Conservation (phyloP, 1,140 invertebrate species). For the Magallana ariakensis region DNA sequence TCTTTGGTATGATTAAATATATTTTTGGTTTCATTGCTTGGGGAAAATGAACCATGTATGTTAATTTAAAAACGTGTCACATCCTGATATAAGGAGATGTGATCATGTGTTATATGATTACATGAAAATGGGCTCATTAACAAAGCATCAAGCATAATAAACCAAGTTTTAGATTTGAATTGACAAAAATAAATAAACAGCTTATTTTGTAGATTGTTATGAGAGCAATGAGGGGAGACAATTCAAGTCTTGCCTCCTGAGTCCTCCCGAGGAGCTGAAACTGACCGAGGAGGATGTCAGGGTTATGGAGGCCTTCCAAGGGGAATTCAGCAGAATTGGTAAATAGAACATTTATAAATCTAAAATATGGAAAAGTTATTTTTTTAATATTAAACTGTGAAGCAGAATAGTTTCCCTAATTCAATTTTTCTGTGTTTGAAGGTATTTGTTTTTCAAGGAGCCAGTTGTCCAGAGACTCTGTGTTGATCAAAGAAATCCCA, state of each 20-base stretch:
- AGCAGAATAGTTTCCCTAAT: background rate
- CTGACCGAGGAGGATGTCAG: constrained; percentile 78
- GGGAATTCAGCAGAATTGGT: constrained; percentile 78
- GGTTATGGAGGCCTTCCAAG: constrained; percentile 75
- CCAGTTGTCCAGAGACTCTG: constrained; percentile 50
- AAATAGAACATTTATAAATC: constrained; percentile 7
- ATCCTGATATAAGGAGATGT: too few relatives aligned
- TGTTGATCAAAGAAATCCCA: constrained; percentile 66
- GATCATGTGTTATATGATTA: too few relatives aligned
- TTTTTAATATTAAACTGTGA: background rate
- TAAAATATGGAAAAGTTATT: too few relatives aligned
- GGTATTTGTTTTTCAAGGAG: constrained; percentile 66
- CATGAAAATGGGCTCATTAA: too few relatives aligned
- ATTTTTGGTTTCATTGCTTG: too few relatives aligned
- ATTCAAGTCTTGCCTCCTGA: constrained; percentile 63
- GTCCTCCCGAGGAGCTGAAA: constrained; percentile 71
- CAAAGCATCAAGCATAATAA: too few relatives aligned
- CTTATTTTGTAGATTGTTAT: constrained; percentile 11
- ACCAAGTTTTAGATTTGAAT: too few relatives aligned
- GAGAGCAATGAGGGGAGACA: constrained; percentile 20
- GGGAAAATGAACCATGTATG: too few relatives aligned
- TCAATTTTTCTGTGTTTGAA: constrained; percentile 25
- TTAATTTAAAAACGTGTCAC: too few relatives aligned
- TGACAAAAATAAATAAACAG: constrained; percentile 21
- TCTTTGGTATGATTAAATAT: too few relatives aligned